Conservation (phyloP, 2,888 invertebrate genomes). For the Oscheius sp. region DNA sequence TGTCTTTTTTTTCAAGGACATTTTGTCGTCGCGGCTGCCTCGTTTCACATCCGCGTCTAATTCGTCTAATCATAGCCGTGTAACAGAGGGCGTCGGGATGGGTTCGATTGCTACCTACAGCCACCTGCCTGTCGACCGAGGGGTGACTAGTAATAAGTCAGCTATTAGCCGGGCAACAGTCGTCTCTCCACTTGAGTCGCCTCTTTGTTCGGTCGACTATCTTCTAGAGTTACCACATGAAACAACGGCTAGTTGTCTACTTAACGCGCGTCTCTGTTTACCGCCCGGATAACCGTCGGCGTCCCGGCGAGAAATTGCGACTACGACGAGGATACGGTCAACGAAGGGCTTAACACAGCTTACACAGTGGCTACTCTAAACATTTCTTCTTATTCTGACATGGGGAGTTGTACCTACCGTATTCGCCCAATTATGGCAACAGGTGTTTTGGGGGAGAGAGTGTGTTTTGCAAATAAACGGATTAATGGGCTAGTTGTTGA, state of each 20-base stretch:
- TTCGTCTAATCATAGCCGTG: conserved; percentile 34
- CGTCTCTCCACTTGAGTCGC: conserved; percentile 1
- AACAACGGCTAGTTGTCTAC: conserved; percentile 37
- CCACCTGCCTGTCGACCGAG: conserved; percentile 18
- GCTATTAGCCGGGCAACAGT: conserved; percentile 9
- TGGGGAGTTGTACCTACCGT: not conserved
- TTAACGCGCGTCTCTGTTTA: conserved; percentile 33
- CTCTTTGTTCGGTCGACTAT: conserved; percentile 23
- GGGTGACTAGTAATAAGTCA: conserved; percentile 9
- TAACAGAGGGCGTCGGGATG: conserved; percentile 18
- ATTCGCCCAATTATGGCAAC: conserved; percentile 14
- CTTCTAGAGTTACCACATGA: conserved; percentile 37
- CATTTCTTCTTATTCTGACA: not conserved
- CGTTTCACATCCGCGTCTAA: conserved; percentile 32
- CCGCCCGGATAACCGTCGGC: conserved; percentile 25
- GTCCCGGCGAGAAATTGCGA: conserved; percentile 22
- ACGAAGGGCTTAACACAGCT: conserved; percentile 35
- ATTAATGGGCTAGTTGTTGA: conserved; percentile 27
- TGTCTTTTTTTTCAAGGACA: conserved; percentile 13
- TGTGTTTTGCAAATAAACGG: conserved; percentile 36
- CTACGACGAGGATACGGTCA: conserved; percentile 26
- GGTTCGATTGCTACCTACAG: conserved; percentile 30
- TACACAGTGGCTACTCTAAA: conserved; percentile 16
- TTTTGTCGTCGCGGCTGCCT: no score
- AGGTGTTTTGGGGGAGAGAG: conserved; percentile 29